Conservation (phyloP, 2,113 vertebrate genomes). For the Oreochromis niloticus region DNA sequence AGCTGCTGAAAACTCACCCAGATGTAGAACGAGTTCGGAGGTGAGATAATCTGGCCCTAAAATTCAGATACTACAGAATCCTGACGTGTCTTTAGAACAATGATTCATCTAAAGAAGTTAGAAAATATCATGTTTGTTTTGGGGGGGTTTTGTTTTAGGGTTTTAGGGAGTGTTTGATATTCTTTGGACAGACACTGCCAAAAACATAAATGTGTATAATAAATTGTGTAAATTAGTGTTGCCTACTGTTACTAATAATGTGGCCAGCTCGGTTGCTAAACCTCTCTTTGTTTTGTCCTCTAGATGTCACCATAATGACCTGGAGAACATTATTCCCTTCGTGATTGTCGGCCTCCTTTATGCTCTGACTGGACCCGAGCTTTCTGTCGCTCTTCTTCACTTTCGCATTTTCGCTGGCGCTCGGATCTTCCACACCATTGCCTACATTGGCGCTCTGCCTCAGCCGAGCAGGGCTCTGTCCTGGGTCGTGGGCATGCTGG, state of each 20-base stretch:
- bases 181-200: neutral
- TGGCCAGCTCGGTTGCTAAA: too few relatives aligned
- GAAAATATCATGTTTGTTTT: accelerated
- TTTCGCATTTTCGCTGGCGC: too few relatives aligned
- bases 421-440: neutral
- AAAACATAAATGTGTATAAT: neutral
- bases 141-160: accelerated
- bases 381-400: too few relatives aligned
- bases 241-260: neutral
- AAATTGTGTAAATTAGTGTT: neutral
- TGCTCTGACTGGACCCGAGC: too few relatives aligned
- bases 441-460: neutral
- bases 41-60: neutral
- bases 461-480: neutral
- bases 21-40: constrained; percentile 36
- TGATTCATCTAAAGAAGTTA: neutral
- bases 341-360: too few relatives aligned
- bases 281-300: too few relatives aligned
- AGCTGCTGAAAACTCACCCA: constrained; percentile 4
- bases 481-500: neutral
- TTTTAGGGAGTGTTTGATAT: neutral
- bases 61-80: neutral
- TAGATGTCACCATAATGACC: too few relatives aligned
- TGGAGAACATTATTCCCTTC: too few relatives aligned
- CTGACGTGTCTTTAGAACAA: neutral